Evolutionary conservation across 2,113 vertebrate species (phyloP).

Genomic region (Cheirogaleus medius): DNA sequence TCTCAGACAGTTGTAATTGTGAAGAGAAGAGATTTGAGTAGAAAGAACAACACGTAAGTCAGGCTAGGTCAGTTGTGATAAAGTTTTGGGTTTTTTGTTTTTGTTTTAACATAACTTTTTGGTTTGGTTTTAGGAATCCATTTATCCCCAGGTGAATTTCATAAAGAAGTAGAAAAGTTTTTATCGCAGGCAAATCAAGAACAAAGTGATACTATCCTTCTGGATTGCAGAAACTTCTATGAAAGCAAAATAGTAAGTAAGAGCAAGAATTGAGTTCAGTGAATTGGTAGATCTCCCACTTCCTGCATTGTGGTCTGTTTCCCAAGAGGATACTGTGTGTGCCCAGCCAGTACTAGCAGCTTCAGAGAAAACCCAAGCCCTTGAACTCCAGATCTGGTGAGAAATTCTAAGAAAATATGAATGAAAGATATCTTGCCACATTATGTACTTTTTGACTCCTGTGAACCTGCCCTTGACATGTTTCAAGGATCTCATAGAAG

Average conservation of each 20-base stretch:
- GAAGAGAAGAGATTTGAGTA: background rate
- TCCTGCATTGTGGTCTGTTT: background rate
- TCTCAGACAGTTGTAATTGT: background rate
- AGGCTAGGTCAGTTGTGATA: background rate
- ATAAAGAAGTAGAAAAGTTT: constrained; percentile 91
- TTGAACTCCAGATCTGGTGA: background rate
- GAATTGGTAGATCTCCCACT: background rate
- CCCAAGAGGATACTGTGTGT: background rate
- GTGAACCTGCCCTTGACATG: background rate
- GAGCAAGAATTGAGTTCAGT: background rate
- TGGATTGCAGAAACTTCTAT: constrained; percentile 99
- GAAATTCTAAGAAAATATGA: background rate
- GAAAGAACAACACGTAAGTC: background rate
- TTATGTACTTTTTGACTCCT: background rate
- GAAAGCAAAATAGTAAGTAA: constrained; percentile 98
- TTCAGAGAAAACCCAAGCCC: background rate
- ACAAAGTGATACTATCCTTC: constrained; percentile 89
- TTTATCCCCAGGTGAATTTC: constrained; percentile 94
- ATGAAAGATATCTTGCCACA: background rate
- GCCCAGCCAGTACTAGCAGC: background rate
- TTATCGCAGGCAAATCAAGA: constrained; percentile 84
- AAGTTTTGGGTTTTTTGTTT: background rate
- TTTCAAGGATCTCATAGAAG: background rate
- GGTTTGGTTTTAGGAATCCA: constrained; percentile 88
- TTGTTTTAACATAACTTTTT: constrained; percentile 23